Evolutionary conservation across 2,797 vertebrate genomes (phyloP), one percentile per base, ranked within the genome.

Genomic region (Thunnus albacares): DNA sequence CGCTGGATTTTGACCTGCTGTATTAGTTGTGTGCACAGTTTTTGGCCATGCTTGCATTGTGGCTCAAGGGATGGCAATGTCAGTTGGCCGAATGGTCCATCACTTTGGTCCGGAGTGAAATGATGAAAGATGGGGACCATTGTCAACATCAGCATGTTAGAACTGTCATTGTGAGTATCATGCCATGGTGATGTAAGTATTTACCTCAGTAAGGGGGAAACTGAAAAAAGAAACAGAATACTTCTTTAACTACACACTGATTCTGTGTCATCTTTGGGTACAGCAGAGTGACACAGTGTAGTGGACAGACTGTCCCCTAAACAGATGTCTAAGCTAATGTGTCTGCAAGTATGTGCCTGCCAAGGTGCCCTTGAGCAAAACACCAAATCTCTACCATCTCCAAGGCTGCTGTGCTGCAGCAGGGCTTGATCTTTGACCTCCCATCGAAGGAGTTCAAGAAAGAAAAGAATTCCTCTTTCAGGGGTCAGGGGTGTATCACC

Each of bases 371-470:
- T 38, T 38, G 9, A 38, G 38, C 38, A 38, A 38, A 38, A 38
- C 38, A 38, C 38, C 38, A 38, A 38, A 11, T 11, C 38, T 38
- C 11, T 38, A 38, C 38, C 38, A 38, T 38, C 10, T 38, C 38
- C 38, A 38, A 11, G 9, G 38, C 38, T 38, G 38, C 10, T 38
- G 38, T 38, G 38, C 9, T 38, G 38, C 38, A 38, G 11, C 2
- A 10, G 9, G 3, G 9, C 38, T 11, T 38, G 38, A 38, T 58
- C 80, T 80, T 56, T 86, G 64, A 77, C 53, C 72, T 61, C n/a
- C 4, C n/a, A 1, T 18, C 57, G 57, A 60, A 28, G 15, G 41
- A 20, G 12, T 9, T 18, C 8, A 35, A 41, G 38, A 74, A 0
- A 59, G 58, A 63, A 65, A 59, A 41, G 26, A 68, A 81, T 71